Evolutionary conservation across 2,797 vertebrate species (phyloP), one percentile per base, ranked within the genome.

Genomic region (Poeciliopsis infans): DNA sequence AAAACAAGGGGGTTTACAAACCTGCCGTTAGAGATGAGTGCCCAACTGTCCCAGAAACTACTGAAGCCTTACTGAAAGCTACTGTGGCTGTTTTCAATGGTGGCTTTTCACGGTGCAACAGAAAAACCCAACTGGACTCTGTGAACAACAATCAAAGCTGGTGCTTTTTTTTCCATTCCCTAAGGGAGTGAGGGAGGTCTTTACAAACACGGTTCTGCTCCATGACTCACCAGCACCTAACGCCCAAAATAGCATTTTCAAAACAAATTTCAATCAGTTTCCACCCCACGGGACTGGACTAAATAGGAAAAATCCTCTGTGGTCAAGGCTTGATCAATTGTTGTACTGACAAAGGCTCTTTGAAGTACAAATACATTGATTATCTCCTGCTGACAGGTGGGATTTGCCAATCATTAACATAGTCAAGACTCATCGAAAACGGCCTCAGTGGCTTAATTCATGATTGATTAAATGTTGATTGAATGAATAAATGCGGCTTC

Each of bases 1-100:
- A 88, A 88, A 92, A 91, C 89, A 91, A 91, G 90, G 66, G 80
- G 76, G 85, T 90, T 87, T 84, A 86, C 84, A 90, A 88, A 93
- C 84, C 86, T 89, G 87, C 88, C 85, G 79, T 85, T 87, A 86
- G 85, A 89, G 87, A 92, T 78, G 88, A 88, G 87, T 85, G 83
- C 76, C 86, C 72, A 82, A 88, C 88, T 92, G 93, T 92, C 93
- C 91, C 85, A 93, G 90, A 94, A 93, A 94, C 87, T 68, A 91
- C 81, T 86, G 91, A 90, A 87, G 92, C 90, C 85, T 85, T 55
- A 89, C 85, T 87, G 91, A 89, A 86, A 88, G 87, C 84, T 81
- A 83, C 89, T 90, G 89, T 83, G 82, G 83, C 73, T 0, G 49
- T 71, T 73, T 79, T 92, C 81, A 92, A 92, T 87, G 78, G 88